These are phyloP conservation scores for Phenganax marumi DNA, from an alignment of 92 coral and sea anemone species.

Conservation along the genomic window DNA sequence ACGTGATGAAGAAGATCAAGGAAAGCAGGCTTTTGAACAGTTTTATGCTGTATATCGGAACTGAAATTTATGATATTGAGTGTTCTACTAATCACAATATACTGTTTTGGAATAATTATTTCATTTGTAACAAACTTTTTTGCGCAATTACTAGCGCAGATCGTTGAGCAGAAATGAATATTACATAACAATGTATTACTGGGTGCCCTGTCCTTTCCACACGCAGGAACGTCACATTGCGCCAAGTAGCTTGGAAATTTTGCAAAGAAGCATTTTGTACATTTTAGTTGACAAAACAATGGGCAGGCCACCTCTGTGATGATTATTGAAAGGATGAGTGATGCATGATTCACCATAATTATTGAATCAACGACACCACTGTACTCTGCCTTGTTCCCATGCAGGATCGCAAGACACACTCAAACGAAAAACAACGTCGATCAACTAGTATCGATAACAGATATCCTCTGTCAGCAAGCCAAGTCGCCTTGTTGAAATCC, in stretches of 20 bases:
- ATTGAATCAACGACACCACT: background rate
- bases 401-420: background rate
- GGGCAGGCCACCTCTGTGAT: constrained; percentile 3
- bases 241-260: background rate
- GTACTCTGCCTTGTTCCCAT: background rate
- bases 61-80: background rate
- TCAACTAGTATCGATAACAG: too few species aligned
- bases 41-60: background rate
- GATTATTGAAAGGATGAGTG: background rate
- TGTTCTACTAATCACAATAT: too few species aligned
- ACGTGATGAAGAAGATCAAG: background rate
- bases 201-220: background rate
- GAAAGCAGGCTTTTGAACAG: background rate
- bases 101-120: background rate
- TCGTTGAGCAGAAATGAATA: too few species aligned
- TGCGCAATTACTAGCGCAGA: too few species aligned
- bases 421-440: too few species aligned
- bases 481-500: constrained; percentile 1
- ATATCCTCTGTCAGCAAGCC: background rate
- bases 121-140: background rate
- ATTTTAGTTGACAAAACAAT: background rate
- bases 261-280: background rate
- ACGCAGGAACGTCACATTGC: background rate
- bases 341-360: background rate
- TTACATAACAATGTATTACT: background rate